phyloP scores from a whole-genome alignment of 2,888 invertebrate species.

The Laspeyria flexula region DNA sequence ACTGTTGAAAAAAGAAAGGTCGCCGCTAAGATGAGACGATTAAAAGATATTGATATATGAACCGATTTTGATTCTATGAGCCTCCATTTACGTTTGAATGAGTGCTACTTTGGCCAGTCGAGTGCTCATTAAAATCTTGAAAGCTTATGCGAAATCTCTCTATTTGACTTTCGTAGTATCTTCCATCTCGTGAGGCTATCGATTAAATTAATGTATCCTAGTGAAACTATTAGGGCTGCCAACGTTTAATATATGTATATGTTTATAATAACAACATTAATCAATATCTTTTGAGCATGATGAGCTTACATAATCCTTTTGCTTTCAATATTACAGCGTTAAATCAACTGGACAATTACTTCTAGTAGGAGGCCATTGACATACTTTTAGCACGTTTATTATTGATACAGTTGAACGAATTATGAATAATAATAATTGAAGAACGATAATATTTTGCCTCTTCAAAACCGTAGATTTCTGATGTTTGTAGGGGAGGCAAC shows the following conservation, averaged over 20 bases:
- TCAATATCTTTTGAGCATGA: no score
- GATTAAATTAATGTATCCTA: constrained; percentile 68
- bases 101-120: constrained; percentile 10
- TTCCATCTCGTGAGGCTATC: constrained; percentile 41
- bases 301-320: no score
- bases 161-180: constrained; percentile 25
- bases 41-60: constrained; percentile 12
- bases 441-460: no score
- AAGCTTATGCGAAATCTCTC: constrained; percentile 19
- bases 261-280: background rate
- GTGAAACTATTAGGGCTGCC: constrained; percentile 35
- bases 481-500: constrained; percentile 4
- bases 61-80: background rate
- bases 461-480: background rate
- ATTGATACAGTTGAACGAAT: no score
- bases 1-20: constrained; percentile 29
- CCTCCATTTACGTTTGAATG: constrained; percentile 3
- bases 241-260: background rate
- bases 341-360: no score
- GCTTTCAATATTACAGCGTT: no score
- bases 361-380: no score
- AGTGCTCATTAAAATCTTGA: constrained; percentile 6
- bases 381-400: no score
- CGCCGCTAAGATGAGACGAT: constrained; percentile 3
- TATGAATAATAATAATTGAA: no score